Conservation (phyloP, 2,113 vertebrate species). For the Mormyrus lacerda region DNA sequence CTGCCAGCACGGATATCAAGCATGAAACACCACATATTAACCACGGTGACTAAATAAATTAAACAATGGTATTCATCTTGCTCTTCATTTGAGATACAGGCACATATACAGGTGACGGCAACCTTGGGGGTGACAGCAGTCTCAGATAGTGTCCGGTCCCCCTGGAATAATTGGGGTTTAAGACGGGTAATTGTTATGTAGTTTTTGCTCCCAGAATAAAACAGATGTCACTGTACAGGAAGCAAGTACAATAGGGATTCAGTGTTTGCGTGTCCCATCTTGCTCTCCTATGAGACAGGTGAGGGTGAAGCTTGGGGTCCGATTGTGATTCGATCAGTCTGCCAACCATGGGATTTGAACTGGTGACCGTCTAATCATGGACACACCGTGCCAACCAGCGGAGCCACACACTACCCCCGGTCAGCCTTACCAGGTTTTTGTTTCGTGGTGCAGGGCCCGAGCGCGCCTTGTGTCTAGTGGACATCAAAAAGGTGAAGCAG, state of each 20-base stretch:
- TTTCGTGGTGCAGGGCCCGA: slow-evolving; percentile 72
- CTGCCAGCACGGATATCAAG: not conserved
- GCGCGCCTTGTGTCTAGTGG: slow-evolving; percentile 84
- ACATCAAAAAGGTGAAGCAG: slow-evolving; percentile 96
- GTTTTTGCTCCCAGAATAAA: not conserved
- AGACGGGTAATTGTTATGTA: not conserved
- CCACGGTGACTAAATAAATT: not conserved
- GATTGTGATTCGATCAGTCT: not conserved
- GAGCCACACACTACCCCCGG: not conserved
- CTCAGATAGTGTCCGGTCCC: not conserved
- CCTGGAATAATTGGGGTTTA: not conserved
- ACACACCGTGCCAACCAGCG: not conserved
- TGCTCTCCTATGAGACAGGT: not conserved
- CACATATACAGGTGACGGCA: not conserved
- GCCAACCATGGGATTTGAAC: not conserved
- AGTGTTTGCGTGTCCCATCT: not conserved
- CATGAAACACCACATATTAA: not conserved
- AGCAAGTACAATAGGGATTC: not conserved
- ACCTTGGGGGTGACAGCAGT: not conserved
- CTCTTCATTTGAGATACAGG: not conserved
- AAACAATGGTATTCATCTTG: not conserved
- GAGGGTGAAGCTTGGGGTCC: not conserved
- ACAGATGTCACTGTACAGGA: not conserved
- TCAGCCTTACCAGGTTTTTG: not conserved
- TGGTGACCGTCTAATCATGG: not conserved